Base-by-base conservation (phyloP, 2,797 vertebrate species). In the Tinamus major region DNA sequence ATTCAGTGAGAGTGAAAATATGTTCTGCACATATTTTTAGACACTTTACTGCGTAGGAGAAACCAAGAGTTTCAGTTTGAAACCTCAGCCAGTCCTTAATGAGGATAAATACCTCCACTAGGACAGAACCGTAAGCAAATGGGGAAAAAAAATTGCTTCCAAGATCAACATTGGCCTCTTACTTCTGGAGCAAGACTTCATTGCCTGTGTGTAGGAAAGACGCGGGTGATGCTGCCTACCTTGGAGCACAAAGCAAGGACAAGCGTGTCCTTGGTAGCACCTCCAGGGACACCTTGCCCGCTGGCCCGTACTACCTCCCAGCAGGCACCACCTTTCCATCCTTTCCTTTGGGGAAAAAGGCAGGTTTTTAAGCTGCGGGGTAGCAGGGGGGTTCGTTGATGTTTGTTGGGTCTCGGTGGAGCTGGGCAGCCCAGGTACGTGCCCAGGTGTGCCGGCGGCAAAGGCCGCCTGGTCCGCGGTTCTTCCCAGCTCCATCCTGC, bases 401-500 rank as follows among this genome's bases (percentile, higher is more conserved):
- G 46, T 12, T 21, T 10, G 20, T 7, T 44, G 42, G 42, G 42
- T 16, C 42, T 42, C 42, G 42, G 42, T 18, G 42, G 42, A 6
- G 42, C 42, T 17, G 42, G 42, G 42, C 41, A 42, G 41, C 41
- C 41, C 41, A 35, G 35, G 41, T 42, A 15, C 15, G 13, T 49
- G 35, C 65, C 31, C 77, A 89, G 90, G 92, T 91, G 92, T 94
- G 78, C 80, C 37, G 71, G 6, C 61, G 56, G 80, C 89, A 87
- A 93, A 90, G 79, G 89, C 88, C 76, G 72, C 37, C 42, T 46
- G 85, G 69, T 46, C 19, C 9, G 44, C 44, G 19, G 19, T 10
- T 62, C 23, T 26, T 79, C 87, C 51, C 68, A 26, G 9, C 74
- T 42, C 24, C 37, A 92, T 85, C 87, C 93, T 90, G 81, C 65